A percentile compares a stretch with the other conserved stretches of the same genome.
Evolutionary conservation across 2,888 invertebrate species (phyloP).

Genomic region (Eupelmus urozonus): DNA sequence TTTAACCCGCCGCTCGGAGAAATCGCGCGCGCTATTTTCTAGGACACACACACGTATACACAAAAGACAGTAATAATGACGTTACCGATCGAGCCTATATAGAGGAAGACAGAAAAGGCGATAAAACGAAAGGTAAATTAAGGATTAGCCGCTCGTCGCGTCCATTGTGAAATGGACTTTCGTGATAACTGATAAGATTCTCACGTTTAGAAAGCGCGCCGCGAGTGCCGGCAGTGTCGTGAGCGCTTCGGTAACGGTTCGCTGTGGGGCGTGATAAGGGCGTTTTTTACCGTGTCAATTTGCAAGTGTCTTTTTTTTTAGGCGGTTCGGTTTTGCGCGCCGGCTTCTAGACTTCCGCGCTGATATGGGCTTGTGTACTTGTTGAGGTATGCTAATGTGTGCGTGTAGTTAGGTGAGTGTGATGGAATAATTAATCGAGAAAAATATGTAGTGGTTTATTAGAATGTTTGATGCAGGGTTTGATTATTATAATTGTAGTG

Average conservation of each 20-base stretch:
- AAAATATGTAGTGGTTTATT: too few relatives aligned
- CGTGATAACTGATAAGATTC: slow-evolving; percentile 55
- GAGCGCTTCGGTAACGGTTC: slow-evolving; percentile 2
- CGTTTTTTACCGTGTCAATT: slow-evolving; percentile 24
- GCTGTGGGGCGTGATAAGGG: slow-evolving; percentile 7
- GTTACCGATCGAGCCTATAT: neutral
- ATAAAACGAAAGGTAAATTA: slow-evolving; percentile 41
- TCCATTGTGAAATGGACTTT: slow-evolving; percentile 39
- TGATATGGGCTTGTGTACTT: neutral
- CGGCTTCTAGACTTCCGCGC: neutral
- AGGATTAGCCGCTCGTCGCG: slow-evolving; percentile 9
- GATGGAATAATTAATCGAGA: too few relatives aligned
- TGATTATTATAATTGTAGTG: too few relatives aligned
- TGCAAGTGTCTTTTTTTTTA: neutral
- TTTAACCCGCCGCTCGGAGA: slow-evolving; percentile 48
- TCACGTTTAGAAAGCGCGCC: slow-evolving; percentile 55
- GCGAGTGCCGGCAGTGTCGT: neutral
- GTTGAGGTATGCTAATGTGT: too few relatives aligned
- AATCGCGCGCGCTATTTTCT: slow-evolving; percentile 53
- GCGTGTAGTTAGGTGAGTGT: too few relatives aligned
- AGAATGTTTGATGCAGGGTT: too few relatives aligned
- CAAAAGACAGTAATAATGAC: slow-evolving; percentile 25
- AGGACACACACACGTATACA: slow-evolving; percentile 36
- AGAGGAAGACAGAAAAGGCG: neutral
- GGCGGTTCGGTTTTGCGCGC: neutral